Percentiles rank a stretch among this genome's conserved stretches.
Evolutionary conservation across 2,888 invertebrate genomes (phyloP).

Genomic region (Lamproptera curius): DNA sequence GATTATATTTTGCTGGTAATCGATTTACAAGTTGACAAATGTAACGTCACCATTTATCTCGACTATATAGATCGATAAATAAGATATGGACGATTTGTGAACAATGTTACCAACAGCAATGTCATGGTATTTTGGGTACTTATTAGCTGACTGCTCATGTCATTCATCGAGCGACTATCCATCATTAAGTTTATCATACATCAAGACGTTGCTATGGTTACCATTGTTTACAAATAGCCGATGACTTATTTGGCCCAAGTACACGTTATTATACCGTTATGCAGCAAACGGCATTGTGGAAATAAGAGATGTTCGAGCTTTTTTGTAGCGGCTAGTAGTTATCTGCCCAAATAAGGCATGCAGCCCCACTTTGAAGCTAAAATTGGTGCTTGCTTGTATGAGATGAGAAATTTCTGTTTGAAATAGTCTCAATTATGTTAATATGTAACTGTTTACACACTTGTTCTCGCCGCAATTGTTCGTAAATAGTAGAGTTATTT

Average conservation of each 20-base stretch:
- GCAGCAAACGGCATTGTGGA: slow-evolving; percentile 1
- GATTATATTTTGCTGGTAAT: slow-evolving; percentile 16
- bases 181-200: too few relatives aligned
- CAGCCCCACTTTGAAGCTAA: slow-evolving; percentile 7
- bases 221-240: too few relatives aligned
- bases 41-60: slow-evolving; percentile 9
- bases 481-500: not conserved
- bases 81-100: too few relatives aligned
- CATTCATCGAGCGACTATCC: too few relatives aligned
- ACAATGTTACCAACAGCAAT: too few relatives aligned
- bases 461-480: slow-evolving; percentile 2
- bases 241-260: too few relatives aligned
- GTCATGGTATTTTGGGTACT: too few relatives aligned
- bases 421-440: slow-evolving; percentile 17
- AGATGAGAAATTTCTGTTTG: slow-evolving; percentile 9
- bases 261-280: slow-evolving; percentile 10
- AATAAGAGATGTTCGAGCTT: not conserved
- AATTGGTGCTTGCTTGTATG: slow-evolving; percentile 2
- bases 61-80: too few relatives aligned
- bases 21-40: slow-evolving; percentile 16
- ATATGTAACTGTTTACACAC: slow-evolving; percentile 6
- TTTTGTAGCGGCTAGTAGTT: slow-evolving; percentile 1
- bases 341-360: slow-evolving; percentile 1
- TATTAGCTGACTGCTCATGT: too few relatives aligned
- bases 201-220: too few relatives aligned